Base-by-base conservation (phyloP, 2,888 invertebrate genomes). In the Seladonia tumulorum region DNA sequence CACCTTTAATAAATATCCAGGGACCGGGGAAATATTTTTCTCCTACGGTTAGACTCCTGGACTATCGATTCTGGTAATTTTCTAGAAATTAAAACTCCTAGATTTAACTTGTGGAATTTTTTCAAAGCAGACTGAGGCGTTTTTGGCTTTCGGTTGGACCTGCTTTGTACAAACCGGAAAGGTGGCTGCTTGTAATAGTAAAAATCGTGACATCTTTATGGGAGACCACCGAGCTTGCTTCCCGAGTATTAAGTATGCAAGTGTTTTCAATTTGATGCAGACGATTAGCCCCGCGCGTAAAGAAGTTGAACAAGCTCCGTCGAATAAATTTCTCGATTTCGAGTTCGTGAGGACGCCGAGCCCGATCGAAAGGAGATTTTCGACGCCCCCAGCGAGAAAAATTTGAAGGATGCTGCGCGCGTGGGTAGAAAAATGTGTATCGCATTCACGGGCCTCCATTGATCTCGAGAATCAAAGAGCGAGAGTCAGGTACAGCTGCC, bases 401-500 rank as follows among this genome's bases (percentile, higher is more conserved):
- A 86, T 87, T 81, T 70, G 73, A 89, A 80, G 63, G 89, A 85
- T 82, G 86, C 89, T 22, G 86, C 83, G 83, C 68, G 89, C 89
- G 89, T 89, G 89, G 89, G 89, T 78, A 89, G 88, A 87, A 89
- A 89, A 87, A 89, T 89, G 79, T 83, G 88, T 89, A 89, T 86
- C 89, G 87, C 85, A 87, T 88, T 90, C 90, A 82, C 73, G 63
- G 77, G 82, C 86, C 76, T 83, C 87, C 89, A 90, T 90, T 86
- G 89, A 90, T 90, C 86, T 86, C 73, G 16, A 47, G 66, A 82
- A 73, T 87, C 89, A 87, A 88, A 88, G 84, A 60, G 57, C 78
- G 77, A 25, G 81, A 75, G 87, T 87, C 88, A 72, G 91, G 88
- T 91, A 91, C 92, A 92, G 91, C 88, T 91, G 91, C 79, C 79